Percentiles rank a stretch among this genome's conserved stretches.
Evolutionary conservation across 2,797 vertebrate genomes (phyloP).

Genomic region (Diplodus puntazzo): DNA sequence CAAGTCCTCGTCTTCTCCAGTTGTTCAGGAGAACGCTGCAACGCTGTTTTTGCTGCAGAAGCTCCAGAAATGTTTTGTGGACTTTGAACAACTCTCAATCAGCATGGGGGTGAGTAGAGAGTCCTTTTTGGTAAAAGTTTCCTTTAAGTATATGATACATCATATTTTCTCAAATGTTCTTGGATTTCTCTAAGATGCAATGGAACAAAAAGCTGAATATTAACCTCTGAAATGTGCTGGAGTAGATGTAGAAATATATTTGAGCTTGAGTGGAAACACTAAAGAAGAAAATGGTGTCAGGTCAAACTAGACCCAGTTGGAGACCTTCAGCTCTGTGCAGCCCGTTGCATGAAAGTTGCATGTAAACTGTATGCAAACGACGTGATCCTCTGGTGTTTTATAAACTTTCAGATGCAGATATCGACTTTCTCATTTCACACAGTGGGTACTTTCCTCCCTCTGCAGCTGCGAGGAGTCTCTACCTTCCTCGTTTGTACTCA

Average conservation of each 20-base stretch:
- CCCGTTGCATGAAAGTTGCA: not conserved
- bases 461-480: constrained; percentile 32
- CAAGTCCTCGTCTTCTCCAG: no score
- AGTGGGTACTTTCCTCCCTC: constrained; percentile 13
- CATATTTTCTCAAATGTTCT: not conserved
- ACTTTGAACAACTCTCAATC: no score
- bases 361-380: constrained; percentile 9
- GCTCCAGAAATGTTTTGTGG: no score
- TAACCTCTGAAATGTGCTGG: not conserved
- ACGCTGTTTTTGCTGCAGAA: no score
- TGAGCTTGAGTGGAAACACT: not conserved
- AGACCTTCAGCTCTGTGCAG: not conserved
- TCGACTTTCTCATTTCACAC: constrained; percentile 51
- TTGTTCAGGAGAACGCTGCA: no score
- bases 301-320: not conserved
- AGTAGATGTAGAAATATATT: not conserved
- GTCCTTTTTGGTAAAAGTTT: no score
- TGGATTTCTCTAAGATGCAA: not conserved
- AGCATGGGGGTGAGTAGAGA: no score
- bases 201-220: not conserved
- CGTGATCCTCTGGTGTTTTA: constrained; percentile 3
- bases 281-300: not conserved
- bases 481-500: constrained; percentile 43
- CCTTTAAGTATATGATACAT: no score
- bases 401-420: constrained; percentile 28